Evolutionary conservation across 1,140 invertebrate genomes (phyloP), one percentile per base, ranked within the genome.

Genomic region (Leucophenga varia): DNA sequence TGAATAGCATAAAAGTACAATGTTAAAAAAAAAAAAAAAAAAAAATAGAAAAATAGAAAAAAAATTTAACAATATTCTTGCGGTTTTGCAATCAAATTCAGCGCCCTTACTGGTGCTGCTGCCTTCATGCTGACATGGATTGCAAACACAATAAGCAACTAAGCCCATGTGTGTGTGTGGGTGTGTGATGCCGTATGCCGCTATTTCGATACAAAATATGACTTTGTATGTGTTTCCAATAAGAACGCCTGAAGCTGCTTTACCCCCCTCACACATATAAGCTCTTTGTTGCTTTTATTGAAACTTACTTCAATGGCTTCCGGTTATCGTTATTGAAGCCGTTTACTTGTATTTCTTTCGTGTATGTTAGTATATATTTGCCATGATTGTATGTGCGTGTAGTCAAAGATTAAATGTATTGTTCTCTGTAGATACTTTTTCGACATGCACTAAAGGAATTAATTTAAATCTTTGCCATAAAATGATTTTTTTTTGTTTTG

Each of bases 271-370:
- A n/a, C n/a, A n/a, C n/a, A n/a, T n/a, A n/a, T n/a, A n/a, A n/a
- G n/a, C n/a, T n/a, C n/a, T 28, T 41, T 54, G 42, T 32, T 44
- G 31, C 20, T 40, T 70, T 61, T 70, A 69, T 61, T 69, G 59
- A 65, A 61, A 61, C 61, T 65, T 61, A 56, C 56, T 69, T 69
- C 65, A 69, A 69, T 69, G 65, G 65, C 65, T 70, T 70, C 65
- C 65, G 65, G 65, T 65, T 69, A 69, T 69, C 65, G 65, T 65
- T 69, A 65, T 69, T 57, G 64, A 55, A 56, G 43, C 53, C 43
- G 55, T 44, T 57, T n/a, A n/a, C n/a, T 57, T 57, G 54, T 54
- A 25, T 19, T 25, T 40, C 40, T 40, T 40, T 9, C 36, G 7
- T 50, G 4, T 25, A 53, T 39, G 9, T 34, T 4, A 8, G n/a